These are phyloP conservation scores for Zingel zingel DNA, from an alignment of 2,113 vertebrate species.

Conservation along the genomic window DNA sequence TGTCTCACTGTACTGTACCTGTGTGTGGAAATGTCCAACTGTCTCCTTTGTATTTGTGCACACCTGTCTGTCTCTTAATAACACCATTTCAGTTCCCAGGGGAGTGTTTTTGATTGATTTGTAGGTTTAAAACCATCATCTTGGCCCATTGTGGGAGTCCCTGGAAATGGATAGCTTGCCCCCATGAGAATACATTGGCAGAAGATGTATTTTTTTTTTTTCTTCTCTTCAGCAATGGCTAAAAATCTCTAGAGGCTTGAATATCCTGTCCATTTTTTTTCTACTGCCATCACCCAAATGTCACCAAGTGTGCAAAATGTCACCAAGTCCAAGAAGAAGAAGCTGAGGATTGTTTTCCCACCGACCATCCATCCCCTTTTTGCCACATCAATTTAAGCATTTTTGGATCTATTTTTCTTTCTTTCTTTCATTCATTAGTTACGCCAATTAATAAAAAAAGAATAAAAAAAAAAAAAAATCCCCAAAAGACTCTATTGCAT, in stretches of 20 bases:
- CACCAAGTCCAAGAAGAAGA: slow-evolving; percentile 68
- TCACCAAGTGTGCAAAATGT: slow-evolving; percentile 49
- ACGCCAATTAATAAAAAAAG: slow-evolving; percentile 60
- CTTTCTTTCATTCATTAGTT: slow-evolving; percentile 71
- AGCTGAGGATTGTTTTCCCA: slow-evolving; percentile 63
- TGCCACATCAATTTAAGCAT: slow-evolving; percentile 32
- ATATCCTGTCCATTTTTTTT: slow-evolving; percentile 41
- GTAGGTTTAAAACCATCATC: slow-evolving; percentile 86
- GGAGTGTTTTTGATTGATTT: slow-evolving; percentile 79
- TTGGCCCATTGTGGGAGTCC: slow-evolving; percentile 84
- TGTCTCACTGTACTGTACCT: slow-evolving; percentile 33
- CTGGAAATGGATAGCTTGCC: slow-evolving; percentile 87
- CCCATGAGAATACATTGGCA: slow-evolving; percentile 74
- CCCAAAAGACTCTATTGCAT: slow-evolving; percentile 84
- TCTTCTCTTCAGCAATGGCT: slow-evolving; percentile 65
- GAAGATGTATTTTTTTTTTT: slow-evolving; percentile 84
- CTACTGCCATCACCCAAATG: slow-evolving; percentile 45
- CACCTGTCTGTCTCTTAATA: slow-evolving; percentile 61
- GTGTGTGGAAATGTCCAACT: slow-evolving; percentile 30
- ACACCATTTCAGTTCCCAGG: slow-evolving; percentile 73
- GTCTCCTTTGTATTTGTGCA: slow-evolving; percentile 49
- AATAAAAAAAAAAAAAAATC: slow-evolving; percentile 72
- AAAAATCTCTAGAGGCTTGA: slow-evolving; percentile 65
- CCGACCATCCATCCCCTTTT: slow-evolving; percentile 55
- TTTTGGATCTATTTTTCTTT: slow-evolving; percentile 69